Percentiles rank a stretch among this genome's conserved stretches.
Conservation (phyloP, 2,797 vertebrate species). For the Notamacropus eugenii region DNA sequence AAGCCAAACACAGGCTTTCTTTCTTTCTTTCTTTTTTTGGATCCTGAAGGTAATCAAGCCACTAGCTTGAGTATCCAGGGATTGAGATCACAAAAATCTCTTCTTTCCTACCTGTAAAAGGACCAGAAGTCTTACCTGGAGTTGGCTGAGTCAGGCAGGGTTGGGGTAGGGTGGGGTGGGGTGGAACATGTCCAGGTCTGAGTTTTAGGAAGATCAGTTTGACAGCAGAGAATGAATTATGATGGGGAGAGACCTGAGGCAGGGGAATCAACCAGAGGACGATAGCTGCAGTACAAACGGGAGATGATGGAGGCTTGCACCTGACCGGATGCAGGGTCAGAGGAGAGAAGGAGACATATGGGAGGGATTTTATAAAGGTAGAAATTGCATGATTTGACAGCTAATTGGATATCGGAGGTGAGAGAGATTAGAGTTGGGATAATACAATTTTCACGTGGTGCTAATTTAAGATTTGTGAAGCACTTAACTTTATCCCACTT, state of each 20-base stretch:
- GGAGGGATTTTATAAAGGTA: background rate
- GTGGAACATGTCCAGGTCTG: background rate
- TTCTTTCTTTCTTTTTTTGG: background rate
- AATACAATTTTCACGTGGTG: background rate
- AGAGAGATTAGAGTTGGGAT: background rate
- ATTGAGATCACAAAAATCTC: background rate
- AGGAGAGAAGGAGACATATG: background rate
- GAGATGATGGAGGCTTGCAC: background rate
- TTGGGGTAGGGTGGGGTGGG: background rate
- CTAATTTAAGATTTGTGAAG: background rate
- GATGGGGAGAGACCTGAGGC: background rate
- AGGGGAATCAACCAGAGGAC: background rate
- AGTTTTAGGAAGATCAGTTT: background rate
- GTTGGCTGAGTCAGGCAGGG: background rate
- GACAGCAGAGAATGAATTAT: background rate
- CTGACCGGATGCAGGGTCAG: background rate
- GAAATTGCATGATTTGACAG: background rate
- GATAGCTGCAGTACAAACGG: background rate
- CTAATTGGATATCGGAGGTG: background rate
- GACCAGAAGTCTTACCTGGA: background rate
- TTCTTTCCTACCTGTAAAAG: background rate
- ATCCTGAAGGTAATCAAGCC: background rate
- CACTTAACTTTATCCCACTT: background rate
- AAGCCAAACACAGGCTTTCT: background rate
- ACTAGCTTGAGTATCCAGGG: background rate